Base-by-base conservation (phyloP, 92 coral and sea anemone genomes). In the Heteractis magnifica region DNA sequence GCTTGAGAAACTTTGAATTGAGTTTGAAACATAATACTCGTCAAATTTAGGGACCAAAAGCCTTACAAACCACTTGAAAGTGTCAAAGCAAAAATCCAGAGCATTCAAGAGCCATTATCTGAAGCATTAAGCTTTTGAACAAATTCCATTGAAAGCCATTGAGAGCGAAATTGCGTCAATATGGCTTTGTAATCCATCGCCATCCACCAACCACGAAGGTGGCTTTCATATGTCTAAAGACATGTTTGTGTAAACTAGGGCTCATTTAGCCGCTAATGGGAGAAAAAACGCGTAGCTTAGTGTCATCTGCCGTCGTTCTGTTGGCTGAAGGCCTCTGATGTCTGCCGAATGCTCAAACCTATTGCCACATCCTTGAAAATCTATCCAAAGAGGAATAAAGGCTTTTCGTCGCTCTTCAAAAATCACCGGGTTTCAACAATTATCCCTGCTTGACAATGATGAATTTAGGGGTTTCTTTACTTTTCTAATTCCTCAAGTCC, bases 81-180 rank as follows among this genome's bases (percentile, higher is more conserved):
- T 87, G 98, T 93, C 98, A 93, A 64, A 59, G 76, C 74, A 91
- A 89, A 91, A 86, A 86, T 93, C 92, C 64, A 58, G 91, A 83
- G 83, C 85, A 93, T 91, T 85, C 90, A 56, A 85, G 88, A 78
- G 88, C 88, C 75, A 65, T 85, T 85, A 85, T 85, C 88, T 77
- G 26, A 72, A 79, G 72, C 83, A 85, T 85, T 78, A 65, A 72
- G 88, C 88, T 78, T 85, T 85, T 85, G 88, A 78, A 65, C 81
- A 85, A 85, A 85, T 85, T 85, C 88, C 88, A 85, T 85, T 71
- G 83, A 85, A 65, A 78, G 60, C 83, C 41, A 64, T 77, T 85
- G 77, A 78, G 70, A 48, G 83, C 56, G 21, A 85, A 26, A 78
- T 51, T 77, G 77, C 83, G 88, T 85, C 88, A 85, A 78, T 85